phyloP scores from a whole-genome alignment of 2,888 invertebrate species.

The Melieria crassipennis region DNA sequence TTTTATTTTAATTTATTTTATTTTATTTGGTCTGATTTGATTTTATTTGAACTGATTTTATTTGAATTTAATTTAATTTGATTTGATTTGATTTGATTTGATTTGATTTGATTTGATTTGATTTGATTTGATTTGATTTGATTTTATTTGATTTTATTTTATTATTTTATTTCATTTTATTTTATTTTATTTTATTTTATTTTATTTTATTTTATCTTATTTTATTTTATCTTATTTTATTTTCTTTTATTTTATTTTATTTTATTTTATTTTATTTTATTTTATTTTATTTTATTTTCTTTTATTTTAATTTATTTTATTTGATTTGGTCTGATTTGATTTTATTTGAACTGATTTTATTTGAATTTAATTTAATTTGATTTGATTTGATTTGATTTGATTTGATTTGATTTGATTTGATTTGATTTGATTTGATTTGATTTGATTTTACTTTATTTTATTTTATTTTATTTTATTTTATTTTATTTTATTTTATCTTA shows the following conservation, averaged over 20 bases:
- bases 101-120: background rate
- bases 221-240: background rate
- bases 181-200: background rate
- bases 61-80: background rate
- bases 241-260: background rate
- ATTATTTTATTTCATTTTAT: no score
- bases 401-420: no score
- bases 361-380: background rate
- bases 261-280: background rate
- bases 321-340: background rate
- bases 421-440: background rate
- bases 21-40: no score
- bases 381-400: background rate
- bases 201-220: slow-evolving; percentile 1
- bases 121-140: background rate
- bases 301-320: slow-evolving; percentile 1
- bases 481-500: background rate
- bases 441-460: background rate
- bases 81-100: background rate
- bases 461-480: background rate
- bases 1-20: background rate
- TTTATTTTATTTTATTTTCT: background rate
- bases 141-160: background rate
- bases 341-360: no score
- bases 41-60: no score